Conservation (phyloP, 2,797 vertebrate species). For the Fistularia tabacaria region DNA sequence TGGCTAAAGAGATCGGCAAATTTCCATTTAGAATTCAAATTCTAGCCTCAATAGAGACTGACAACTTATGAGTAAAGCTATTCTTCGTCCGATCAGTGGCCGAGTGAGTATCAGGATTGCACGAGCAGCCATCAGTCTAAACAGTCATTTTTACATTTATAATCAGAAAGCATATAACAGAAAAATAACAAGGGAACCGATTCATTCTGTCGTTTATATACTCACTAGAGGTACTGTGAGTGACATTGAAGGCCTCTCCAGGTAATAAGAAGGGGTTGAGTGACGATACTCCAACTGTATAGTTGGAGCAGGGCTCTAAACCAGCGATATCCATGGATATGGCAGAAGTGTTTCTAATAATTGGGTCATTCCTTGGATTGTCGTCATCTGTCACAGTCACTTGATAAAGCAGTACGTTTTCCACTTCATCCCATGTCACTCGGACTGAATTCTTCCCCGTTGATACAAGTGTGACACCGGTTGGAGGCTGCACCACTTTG, state of each 20-base stretch:
- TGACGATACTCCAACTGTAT: slow-evolving; percentile 74
- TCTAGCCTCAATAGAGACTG: no score
- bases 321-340: slow-evolving; percentile 48
- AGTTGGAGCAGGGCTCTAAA: slow-evolving; percentile 73
- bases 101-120: no score
- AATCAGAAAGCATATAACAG: no score
- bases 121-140: no score
- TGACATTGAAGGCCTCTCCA: slow-evolving; percentile 65
- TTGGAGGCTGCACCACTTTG: slow-evolving; percentile 76
- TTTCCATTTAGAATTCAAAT: no score
- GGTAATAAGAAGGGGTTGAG: slow-evolving; percentile 65
- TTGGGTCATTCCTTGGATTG: slow-evolving; percentile 1
- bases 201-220: slow-evolving; percentile 24
- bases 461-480: slow-evolving; percentile 23
- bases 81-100: no score
- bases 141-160: no score
- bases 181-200: no score
- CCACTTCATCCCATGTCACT: slow-evolving; percentile 61
- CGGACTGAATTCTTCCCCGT: slow-evolving; percentile 47
- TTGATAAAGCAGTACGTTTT: slow-evolving; percentile 70
- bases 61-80: no score
- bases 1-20: no score
- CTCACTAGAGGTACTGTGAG: slow-evolving; percentile 69
- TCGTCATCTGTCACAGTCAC: slow-evolving; percentile 56
- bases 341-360: slow-evolving; percentile 37